Evolutionary conservation across 2,113 vertebrate genomes (phyloP).

Genomic region (Montifringilla adamsi): DNA sequence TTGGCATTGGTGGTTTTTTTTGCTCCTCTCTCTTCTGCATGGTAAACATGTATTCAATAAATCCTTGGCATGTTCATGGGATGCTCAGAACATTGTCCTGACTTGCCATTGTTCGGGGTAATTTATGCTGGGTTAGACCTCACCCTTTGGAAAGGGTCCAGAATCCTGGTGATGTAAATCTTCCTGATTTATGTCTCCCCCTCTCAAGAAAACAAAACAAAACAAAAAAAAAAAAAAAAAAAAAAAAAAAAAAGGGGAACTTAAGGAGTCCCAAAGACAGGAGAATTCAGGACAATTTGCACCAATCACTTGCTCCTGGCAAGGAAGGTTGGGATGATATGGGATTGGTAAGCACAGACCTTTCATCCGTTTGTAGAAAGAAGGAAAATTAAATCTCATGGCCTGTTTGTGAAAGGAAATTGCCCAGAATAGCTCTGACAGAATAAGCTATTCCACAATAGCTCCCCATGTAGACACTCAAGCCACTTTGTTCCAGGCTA

Average conservation of each 20-base stretch:
- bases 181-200: background rate
- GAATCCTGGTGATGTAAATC: background rate
- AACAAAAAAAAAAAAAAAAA: background rate
- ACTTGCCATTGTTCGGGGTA: constrained; percentile 10
- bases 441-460: constrained; percentile 61
- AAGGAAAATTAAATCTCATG: constrained; percentile 57
- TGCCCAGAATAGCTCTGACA: constrained; percentile 58
- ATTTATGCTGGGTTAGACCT: constrained; percentile 47
- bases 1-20: background rate
- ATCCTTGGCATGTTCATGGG: background rate
- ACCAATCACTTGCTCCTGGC: background rate
- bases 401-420: constrained; percentile 57
- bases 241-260: background rate
- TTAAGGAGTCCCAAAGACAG: background rate
- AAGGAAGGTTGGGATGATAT: background rate
- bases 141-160: constrained; percentile 30
- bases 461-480: constrained; percentile 26
- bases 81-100: constrained; percentile 36
- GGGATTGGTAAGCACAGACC: background rate
- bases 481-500: constrained; percentile 62
- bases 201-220: background rate
- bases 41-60: constrained; percentile 29
- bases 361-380: constrained; percentile 28
- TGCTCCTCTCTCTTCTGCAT: background rate
- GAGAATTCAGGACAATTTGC: background rate